Base-by-base conservation (phyloP, 2,113 vertebrate species). In the Callocephalon fimbriatum region DNA sequence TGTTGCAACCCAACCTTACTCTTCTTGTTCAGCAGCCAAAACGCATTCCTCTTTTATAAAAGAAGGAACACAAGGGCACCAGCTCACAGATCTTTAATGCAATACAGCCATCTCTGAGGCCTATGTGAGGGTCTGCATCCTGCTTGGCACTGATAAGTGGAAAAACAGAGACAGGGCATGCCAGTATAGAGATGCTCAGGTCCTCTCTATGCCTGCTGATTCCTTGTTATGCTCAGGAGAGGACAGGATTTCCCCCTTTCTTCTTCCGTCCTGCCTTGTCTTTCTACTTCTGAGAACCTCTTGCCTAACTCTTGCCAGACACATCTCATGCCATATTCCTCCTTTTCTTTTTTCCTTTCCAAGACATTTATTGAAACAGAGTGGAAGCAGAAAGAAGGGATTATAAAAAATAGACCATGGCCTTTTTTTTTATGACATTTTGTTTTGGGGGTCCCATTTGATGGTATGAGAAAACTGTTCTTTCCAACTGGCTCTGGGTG, bases 11-110 rank as follows among this genome's bases (percentile, higher is more conserved):
- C 94, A 95, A 96, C 85, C 87, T 94, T 81, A 87, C 84, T 74
- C 74, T 53, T 95, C 66, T 88, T 91, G 79, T 68, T 90, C 63
- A 71, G 94, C 56, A 89, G 97, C 95, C 96, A 97, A 88, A 91
- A 50, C 12, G 5, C 88, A 94, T 97, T 97, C 82, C 81, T 95
- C 29, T 86, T 61, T 35, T 42, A 50, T 48, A 78, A 82, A 88
- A 94, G 80, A 71, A 70, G 71, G 84, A 96, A 31, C 78, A 93
- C 56, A 45, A 86, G 62, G 87, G 68, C 90, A 95, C 47, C 82
- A 88, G 68, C 93, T 96, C 74, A 23, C 84, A 80, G 92, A 44
- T 83, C 40, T 81, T 74, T 32, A 44, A 44, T 31, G 70, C 73
- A 90, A 45, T 53, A 59, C 71, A 78, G 42, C n/a, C 4, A 1